Percentiles rank a stretch among this genome's conserved stretches.
Conservation (phyloP, 1,140 invertebrate species). For the Drosophila neocordata region DNA sequence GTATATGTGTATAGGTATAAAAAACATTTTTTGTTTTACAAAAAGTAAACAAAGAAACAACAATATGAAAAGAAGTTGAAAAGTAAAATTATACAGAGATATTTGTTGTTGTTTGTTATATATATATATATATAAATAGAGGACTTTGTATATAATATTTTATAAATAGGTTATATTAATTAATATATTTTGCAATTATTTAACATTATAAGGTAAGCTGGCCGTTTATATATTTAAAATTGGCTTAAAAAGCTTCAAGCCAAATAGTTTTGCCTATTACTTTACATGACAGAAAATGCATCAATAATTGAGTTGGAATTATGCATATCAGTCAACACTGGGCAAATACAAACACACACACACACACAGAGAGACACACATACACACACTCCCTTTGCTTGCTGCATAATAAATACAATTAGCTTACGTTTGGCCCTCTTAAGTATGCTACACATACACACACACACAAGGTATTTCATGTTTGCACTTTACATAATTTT, state of each 20-base stretch:
- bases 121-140: constrained; percentile 2
- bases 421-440: constrained; percentile 68
- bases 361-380: constrained; percentile 16
- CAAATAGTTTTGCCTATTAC: constrained; percentile 3
- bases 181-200: constrained; percentile 1
- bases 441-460: constrained; percentile 79
- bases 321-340: neutral
- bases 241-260: neutral
- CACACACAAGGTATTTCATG: constrained; percentile 62
- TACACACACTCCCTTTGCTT: neutral
- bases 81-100: constrained; percentile 50
- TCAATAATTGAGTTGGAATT: constrained; percentile 38
- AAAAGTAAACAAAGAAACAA: constrained; percentile 56
- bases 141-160: neutral
- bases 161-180: neutral
- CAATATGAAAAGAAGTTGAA: constrained; percentile 46
- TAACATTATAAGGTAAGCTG: constrained; percentile 3
- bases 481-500: constrained; percentile 79
- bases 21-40: constrained; percentile 44
- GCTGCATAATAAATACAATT: constrained; percentile 63
- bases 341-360: constrained; percentile 8
- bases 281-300: constrained; percentile 10
- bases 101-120: constrained; percentile 28
- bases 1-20: neutral
- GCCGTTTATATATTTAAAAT: neutral